Evolutionary conservation across 2,797 vertebrate genomes (phyloP).

Genomic region (Phyllotis vaccarum): DNA sequence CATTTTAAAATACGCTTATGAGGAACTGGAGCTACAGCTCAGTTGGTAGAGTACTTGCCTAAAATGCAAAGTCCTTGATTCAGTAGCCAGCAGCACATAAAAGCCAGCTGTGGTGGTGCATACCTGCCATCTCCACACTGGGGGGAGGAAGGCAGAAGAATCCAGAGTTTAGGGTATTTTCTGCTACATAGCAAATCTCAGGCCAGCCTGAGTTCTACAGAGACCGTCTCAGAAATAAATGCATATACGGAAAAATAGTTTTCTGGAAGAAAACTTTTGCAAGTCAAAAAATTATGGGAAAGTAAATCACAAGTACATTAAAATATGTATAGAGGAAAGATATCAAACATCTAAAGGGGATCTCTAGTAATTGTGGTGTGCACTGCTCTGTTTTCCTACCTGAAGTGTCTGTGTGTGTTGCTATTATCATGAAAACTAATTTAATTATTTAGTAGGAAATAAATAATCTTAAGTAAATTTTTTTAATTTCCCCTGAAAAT

Average conservation of each 20-base stretch:
- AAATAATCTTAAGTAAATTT: background rate
- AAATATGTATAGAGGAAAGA: background rate
- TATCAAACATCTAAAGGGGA: background rate
- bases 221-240: background rate
- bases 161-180: background rate
- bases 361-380: background rate
- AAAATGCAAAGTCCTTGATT: background rate
- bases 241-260: background rate
- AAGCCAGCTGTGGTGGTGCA: background rate
- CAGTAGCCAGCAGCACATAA: background rate
- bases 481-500: background rate
- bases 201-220: background rate
- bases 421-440: background rate
- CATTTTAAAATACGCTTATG: slow-evolving; percentile 21
- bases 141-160: too few species aligned
- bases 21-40: background rate
- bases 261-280: slow-evolving; percentile 22
- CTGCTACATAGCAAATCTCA: background rate
- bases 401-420: background rate
- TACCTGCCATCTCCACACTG: background rate
- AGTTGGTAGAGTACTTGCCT: background rate
- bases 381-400: background rate
- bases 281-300: background rate
- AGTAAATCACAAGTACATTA: background rate
- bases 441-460: background rate